Percentiles rank a stretch among this genome's conserved stretches.
Conservation (phyloP, 2,113 vertebrate genomes). For the Mormyrus lacerda region DNA sequence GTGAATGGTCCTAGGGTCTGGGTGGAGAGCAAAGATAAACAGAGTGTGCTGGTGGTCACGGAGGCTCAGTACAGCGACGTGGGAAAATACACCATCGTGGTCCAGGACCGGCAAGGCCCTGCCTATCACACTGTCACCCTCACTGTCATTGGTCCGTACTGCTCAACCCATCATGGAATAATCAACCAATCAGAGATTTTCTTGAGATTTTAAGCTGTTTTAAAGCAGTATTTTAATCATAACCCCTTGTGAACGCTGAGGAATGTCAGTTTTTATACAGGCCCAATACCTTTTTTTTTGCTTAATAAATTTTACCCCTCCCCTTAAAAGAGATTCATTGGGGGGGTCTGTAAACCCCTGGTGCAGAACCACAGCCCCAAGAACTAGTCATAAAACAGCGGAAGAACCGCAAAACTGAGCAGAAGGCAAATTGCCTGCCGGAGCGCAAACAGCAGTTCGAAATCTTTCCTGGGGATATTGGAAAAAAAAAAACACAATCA, state of each 20-base stretch:
- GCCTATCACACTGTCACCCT: slow-evolving; percentile 57
- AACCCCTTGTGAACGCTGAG: background rate
- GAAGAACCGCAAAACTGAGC: background rate
- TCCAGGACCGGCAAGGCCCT: slow-evolving; percentile 45
- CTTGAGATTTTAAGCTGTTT: background rate
- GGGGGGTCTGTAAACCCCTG: background rate
- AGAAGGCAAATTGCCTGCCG: background rate
- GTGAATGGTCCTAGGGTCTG: slow-evolving; percentile 28
- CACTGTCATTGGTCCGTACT: slow-evolving; percentile 52
- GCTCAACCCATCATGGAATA: background rate
- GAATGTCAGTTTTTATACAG: background rate
- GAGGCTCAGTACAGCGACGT: slow-evolving; percentile 43
- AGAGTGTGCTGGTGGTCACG: slow-evolving; percentile 48
- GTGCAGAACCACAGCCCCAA: background rate
- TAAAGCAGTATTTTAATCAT: background rate
- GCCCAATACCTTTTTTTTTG: background rate
- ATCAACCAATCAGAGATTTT: background rate
- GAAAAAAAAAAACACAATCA: background rate
- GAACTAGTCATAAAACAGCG: background rate
- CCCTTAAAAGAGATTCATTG: background rate
- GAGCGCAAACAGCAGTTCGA: background rate
- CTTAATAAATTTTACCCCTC: background rate
- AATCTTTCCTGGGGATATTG: background rate
- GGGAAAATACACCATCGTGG: slow-evolving; percentile 56
- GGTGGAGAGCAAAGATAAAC: slow-evolving; percentile 36